Evolutionary conservation across 2,113 vertebrate species (phyloP).

Genomic region (Balaeniceps rex): DNA sequence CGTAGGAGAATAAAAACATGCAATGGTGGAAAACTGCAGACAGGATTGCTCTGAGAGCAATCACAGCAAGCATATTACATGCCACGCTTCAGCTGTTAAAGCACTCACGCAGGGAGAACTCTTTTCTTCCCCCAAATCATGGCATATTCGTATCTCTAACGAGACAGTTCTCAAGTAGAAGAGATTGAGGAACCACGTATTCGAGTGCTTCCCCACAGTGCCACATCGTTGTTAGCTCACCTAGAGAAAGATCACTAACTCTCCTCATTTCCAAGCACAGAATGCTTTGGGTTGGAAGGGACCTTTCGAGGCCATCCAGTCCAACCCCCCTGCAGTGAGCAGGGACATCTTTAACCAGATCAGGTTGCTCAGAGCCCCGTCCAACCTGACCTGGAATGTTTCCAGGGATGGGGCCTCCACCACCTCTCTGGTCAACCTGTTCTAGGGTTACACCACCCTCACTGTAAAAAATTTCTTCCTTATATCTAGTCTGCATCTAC

Average conservation of each 20-base stretch:
- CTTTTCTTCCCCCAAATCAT: background rate
- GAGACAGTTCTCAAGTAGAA: background rate
- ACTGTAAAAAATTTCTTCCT: accelerated
- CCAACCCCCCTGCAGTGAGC: background rate
- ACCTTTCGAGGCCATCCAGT: background rate
- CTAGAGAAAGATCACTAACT: background rate
- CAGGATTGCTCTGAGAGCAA: background rate
- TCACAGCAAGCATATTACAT: too few species aligned
- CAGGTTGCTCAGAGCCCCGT: background rate
- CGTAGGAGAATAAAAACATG: background rate
- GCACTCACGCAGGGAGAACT: background rate
- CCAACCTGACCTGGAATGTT: background rate
- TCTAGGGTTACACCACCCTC: background rate
- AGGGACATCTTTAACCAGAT: background rate
- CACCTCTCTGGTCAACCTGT: background rate
- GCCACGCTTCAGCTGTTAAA: background rate
- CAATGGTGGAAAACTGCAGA: background rate
- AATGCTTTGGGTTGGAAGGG: background rate
- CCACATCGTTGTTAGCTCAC: background rate
- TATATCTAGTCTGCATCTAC: background rate
- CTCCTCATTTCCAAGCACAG: background rate
- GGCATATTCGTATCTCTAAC: background rate
- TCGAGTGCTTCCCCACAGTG: background rate
- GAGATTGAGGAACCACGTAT: background rate
- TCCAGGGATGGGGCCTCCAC: background rate